phyloP scores from a whole-genome alignment of 2,797 vertebrate species.

The Enteromius trimaculatus region DNA sequence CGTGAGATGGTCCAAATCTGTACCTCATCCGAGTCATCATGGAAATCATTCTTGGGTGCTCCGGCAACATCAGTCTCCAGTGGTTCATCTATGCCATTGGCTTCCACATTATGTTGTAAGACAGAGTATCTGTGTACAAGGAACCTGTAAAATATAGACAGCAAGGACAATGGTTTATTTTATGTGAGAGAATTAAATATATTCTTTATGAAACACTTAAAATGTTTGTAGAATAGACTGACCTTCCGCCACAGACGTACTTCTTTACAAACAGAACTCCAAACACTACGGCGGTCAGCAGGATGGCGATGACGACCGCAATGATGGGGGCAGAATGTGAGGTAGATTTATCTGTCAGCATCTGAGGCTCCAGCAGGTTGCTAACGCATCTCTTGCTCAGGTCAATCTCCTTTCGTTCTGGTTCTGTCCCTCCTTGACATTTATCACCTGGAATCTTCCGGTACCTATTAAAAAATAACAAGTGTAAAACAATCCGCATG shows the following conservation, averaged over 20 bases:
- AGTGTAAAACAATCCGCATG: neutral
- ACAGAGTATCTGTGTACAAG: slow-evolving; percentile 93
- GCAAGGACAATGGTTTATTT: neutral
- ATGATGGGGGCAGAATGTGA: slow-evolving; percentile 80
- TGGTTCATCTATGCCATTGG: slow-evolving; percentile 78
- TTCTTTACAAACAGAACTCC: slow-evolving; percentile 89
- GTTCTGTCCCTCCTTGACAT: slow-evolving; percentile 83
- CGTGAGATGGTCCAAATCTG: neutral
- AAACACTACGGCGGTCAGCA: slow-evolving; percentile 78
- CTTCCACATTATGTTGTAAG: slow-evolving; percentile 87
- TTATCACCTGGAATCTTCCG: slow-evolving; percentile 95
- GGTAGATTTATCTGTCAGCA: slow-evolving; percentile 62
- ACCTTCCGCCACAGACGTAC: slow-evolving; percentile 94
- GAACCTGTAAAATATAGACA: slow-evolving; percentile 77
- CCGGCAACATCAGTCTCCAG: slow-evolving; percentile 73
- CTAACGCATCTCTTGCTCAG: slow-evolving; percentile 89
- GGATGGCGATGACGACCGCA: slow-evolving; percentile 79
- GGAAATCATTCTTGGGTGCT: slow-evolving; percentile 83
- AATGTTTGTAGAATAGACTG: slow-evolving; percentile 56
- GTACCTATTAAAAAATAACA: slow-evolving; percentile 76
- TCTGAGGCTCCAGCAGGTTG: slow-evolving; percentile 77
- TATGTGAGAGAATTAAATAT: neutral
- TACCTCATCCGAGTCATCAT: slow-evolving; percentile 96
- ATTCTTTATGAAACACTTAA: neutral
- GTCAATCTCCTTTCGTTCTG: slow-evolving; percentile 82